Evolutionary conservation across 2,797 vertebrate genomes (phyloP).

Genomic region (Melanotaenia parkinsoni): DNA sequence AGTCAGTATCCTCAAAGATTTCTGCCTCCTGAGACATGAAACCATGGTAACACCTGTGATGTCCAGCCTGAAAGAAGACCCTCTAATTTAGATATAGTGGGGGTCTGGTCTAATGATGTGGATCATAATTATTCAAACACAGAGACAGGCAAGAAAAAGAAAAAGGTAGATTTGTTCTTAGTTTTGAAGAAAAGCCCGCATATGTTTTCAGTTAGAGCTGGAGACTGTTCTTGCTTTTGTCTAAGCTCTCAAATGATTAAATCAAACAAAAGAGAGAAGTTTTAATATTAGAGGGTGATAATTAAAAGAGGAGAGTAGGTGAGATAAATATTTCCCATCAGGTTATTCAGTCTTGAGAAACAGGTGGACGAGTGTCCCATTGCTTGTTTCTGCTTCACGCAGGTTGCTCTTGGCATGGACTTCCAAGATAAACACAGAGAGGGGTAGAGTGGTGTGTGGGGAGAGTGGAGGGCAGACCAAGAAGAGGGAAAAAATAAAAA

Average conservation of each 20-base stretch:
- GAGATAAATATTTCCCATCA: conserved; percentile 59
- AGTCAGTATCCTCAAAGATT: conserved; percentile 80
- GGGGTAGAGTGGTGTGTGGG: conserved; percentile 38
- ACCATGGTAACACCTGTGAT: conserved; percentile 80
- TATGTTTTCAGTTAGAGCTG: conserved; percentile 38
- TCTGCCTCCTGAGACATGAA: conserved; percentile 73
- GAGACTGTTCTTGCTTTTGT: conserved; percentile 27
- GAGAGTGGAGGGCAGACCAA: conserved; percentile 44
- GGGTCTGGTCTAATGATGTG: conserved; percentile 75
- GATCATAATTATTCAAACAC: conserved; percentile 74
- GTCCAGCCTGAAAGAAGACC: conserved; percentile 74
- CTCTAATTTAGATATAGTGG: conserved; percentile 72
- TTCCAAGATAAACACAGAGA: conserved; percentile 71
- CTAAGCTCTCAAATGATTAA: conserved; percentile 13
- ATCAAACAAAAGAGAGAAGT: conserved; percentile 16
- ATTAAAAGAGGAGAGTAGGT: conserved; percentile 49
- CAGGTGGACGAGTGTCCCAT: conserved; percentile 75
- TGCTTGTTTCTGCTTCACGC: conserved; percentile 79
- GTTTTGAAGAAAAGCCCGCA: conserved; percentile 21
- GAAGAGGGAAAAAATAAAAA: not conserved
- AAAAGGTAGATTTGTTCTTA: conserved; percentile 55
- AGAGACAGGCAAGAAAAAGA: conserved; percentile 31
- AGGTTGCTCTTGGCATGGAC: conserved; percentile 80
- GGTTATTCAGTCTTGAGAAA: conserved; percentile 70
- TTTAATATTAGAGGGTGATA: conserved; percentile 22